A percentile compares a stretch with the other conserved stretches of the same genome.
Conservation (phyloP, 2,113 vertebrate genomes). For the Danio rerio region GRCz12tu NC_133176.1:42670001-42670500, state of each 20-base stretch:
- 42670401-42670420: too few relatives aligned
- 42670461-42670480: too few relatives aligned
- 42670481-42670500: too few relatives aligned
- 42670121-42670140: not conserved
- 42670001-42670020: constrained; percentile 43
- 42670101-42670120: not conserved
- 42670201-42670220: constrained; percentile 6
- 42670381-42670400: too few relatives aligned
- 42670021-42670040: constrained; percentile 16
- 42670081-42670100: not conserved
- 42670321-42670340: too few relatives aligned
- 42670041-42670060: not conserved
- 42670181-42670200: not conserved
- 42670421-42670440: too few relatives aligned
- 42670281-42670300: not conserved
- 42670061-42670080: not conserved
- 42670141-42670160: not conserved
- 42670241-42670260: constrained; percentile 17
- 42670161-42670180: not conserved
- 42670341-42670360: constrained; percentile 4
- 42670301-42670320: not conserved
- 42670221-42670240: not conserved
- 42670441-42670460: too few relatives aligned
- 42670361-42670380: not conserved
- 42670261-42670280: not conserved